Conservation (phyloP, 2,113 vertebrate species). For the Gnathonemus longibarbis region DNA sequence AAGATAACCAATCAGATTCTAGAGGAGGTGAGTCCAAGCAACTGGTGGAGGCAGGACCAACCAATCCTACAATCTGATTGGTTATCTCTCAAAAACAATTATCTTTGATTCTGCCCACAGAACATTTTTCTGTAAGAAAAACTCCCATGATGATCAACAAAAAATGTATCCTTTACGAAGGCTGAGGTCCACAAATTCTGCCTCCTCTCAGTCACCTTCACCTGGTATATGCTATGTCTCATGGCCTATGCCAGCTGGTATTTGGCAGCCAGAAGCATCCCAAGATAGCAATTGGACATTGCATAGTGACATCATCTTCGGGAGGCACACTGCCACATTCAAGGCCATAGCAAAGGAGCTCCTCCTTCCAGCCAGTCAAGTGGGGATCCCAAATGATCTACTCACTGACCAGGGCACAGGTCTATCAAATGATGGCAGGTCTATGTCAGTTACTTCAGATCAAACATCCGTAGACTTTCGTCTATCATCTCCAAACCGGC, state of each 20-base stretch:
- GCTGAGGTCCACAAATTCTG: background rate
- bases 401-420: background rate
- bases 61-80: no score
- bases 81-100: no score
- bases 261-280: background rate
- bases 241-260: background rate
- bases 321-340: conserved; percentile 6
- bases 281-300: background rate
- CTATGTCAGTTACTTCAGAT: background rate
- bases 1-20: no score
- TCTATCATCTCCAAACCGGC: background rate
- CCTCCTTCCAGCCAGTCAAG: background rate
- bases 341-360: background rate
- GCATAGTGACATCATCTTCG: conserved; percentile 18
- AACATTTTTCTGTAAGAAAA: no score
- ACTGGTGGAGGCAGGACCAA: no score
- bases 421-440: background rate
- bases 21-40: no score
- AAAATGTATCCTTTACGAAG: background rate
- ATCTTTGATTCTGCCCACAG: no score
- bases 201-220: background rate
- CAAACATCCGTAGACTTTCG: background rate
- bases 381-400: background rate
- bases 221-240: background rate
- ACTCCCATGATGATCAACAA: no score